Conservation (phyloP, 1,140 invertebrate species). For the Cepaea nemoralis region DNA sequence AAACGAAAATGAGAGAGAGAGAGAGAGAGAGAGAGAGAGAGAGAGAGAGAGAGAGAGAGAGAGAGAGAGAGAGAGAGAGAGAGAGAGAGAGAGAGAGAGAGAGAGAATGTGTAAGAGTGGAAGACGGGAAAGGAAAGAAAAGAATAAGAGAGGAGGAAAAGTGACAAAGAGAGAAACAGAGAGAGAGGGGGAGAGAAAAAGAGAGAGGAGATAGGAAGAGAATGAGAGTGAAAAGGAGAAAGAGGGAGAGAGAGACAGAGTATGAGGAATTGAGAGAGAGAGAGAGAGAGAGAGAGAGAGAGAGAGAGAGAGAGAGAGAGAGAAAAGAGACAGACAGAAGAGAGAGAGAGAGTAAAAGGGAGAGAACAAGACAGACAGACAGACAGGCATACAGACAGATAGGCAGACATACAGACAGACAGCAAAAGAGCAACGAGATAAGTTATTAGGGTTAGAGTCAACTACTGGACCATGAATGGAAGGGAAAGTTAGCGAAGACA, state of each 20-base stretch:
- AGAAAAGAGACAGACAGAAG: neutral
- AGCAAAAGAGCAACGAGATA: too few species aligned
- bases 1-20: neutral
- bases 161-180: too few species aligned
- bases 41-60: neutral
- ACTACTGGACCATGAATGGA: too few species aligned
- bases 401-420: too few species aligned
- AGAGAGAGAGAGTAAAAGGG: too few species aligned
- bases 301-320: conserved; percentile 13
- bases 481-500: too few species aligned
- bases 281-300: conserved; percentile 5
- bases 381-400: too few species aligned
- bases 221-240: neutral
- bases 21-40: neutral
- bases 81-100: neutral
- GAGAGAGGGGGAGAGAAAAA: too few species aligned
- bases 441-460: too few species aligned
- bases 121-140: neutral
- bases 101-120: neutral
- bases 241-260: neutral
- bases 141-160: neutral
- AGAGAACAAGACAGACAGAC: too few species aligned
- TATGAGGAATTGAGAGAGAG: neutral
- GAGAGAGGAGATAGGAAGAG: too few species aligned
- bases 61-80: neutral